phyloP scores from a whole-genome alignment of 2,113 vertebrate genomes.

The Thryonomys swinderianus region DNA sequence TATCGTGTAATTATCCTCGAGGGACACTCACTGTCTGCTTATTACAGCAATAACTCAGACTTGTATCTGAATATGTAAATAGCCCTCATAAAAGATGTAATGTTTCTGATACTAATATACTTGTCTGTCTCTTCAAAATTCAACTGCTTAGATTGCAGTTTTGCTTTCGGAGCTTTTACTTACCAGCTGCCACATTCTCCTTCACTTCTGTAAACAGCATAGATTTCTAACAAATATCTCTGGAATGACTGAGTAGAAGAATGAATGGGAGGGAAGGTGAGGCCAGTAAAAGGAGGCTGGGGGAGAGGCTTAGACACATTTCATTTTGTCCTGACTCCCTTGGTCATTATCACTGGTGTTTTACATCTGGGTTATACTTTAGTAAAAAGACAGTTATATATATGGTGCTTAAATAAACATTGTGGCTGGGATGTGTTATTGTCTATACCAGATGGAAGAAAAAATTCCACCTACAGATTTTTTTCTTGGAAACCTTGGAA shows the following conservation, averaged over 20 bases:
- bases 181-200: neutral
- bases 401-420: neutral
- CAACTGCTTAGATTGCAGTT: neutral
- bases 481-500: neutral
- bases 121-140: conserved; percentile 44
- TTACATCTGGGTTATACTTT: conserved; percentile 12
- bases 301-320: neutral
- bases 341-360: neutral
- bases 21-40: conserved; percentile 10
- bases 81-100: conserved; percentile 16
- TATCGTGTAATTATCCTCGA: conserved; percentile 32
- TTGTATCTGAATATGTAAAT: conserved; percentile 45
- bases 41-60: conserved; percentile 63
- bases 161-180: conserved; percentile 11
- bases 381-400: neutral
- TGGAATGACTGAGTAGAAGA: neutral
- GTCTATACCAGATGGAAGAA: neutral
- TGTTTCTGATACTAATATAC: conserved; percentile 11
- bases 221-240: neutral
- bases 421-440: conserved; percentile 8
- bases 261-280: neutral
- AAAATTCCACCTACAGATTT: neutral
- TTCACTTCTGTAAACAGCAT: neutral
- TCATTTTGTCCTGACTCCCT: neutral
- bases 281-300: neutral